Conservation (phyloP, 2,888 invertebrate species). For the Agriopis marginaria region DNA sequence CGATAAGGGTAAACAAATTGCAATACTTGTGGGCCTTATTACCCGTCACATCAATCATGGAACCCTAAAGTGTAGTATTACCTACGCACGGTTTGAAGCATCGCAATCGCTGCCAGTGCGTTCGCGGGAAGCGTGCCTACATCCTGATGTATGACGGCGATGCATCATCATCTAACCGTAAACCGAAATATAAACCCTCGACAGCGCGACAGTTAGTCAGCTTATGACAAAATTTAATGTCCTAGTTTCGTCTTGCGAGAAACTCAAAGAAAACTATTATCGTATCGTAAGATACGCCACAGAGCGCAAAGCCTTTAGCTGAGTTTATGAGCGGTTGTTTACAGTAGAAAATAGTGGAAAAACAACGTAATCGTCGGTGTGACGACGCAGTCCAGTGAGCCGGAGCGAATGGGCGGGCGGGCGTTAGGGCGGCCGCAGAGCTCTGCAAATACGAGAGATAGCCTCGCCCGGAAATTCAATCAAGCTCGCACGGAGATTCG, state of each 20-base stretch:
- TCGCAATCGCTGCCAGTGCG: conserved; percentile 52
- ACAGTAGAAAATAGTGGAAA: conserved; percentile 76
- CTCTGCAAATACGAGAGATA: conserved; percentile 80
- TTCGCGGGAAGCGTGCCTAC: conserved; percentile 32
- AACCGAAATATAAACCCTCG: conserved; percentile 34
- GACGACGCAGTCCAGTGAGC: conserved; percentile 83
- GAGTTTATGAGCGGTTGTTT: conserved; percentile 79
- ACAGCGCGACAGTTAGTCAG: conserved; percentile 28
- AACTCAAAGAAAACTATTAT: conserved; percentile 39
- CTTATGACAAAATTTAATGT: conserved; percentile 23
- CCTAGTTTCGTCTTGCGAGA: conserved; percentile 13
- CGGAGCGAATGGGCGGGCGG: conserved; percentile 63
- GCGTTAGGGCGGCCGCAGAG: conserved; percentile 61
- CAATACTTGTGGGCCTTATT: conserved; percentile 83
- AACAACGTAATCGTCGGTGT: conserved; percentile 71
- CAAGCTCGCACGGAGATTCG: conserved; percentile 80
- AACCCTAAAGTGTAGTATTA: conserved; percentile 75
- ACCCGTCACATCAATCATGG: conserved; percentile 84
- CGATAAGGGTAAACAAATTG: conserved; percentile 85
- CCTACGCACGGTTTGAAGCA: conserved; percentile 57
- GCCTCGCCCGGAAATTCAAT: conserved; percentile 82
- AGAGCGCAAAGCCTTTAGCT: conserved; percentile 63
- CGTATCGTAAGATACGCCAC: conserved; percentile 55
- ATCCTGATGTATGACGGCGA: conserved; percentile 38
- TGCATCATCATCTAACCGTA: conserved; percentile 36